These are phyloP conservation scores for Acestrorhynchus altus DNA, from an alignment of 2,797 vertebrate species.

Conservation along the genomic window DNA sequence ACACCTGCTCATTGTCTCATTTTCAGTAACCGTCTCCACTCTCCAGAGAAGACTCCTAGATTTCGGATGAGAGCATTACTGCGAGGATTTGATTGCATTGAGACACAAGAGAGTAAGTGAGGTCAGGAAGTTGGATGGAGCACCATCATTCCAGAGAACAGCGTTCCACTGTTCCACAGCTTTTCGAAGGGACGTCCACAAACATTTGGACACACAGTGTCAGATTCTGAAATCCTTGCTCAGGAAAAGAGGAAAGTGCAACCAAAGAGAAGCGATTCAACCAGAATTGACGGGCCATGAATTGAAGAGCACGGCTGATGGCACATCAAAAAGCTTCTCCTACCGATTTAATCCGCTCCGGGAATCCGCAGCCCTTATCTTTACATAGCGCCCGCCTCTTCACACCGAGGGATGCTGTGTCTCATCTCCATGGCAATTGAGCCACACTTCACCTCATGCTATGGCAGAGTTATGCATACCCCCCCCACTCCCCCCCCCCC, in stretches of 20 bases:
- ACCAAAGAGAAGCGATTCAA: neutral
- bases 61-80: too few relatives aligned
- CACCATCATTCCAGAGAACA: too few relatives aligned
- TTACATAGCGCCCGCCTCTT: conserved; percentile 42
- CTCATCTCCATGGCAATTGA: conserved; percentile 58
- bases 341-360: conserved; percentile 38
- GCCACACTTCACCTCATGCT: conserved; percentile 49
- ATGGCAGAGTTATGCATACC: conserved; percentile 7
- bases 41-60: too few relatives aligned
- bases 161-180: too few relatives aligned
- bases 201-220: too few relatives aligned
- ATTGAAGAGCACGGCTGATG: conserved; percentile 41
- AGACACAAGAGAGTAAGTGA: too few relatives aligned
- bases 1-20: too few relatives aligned
- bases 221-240: neutral
- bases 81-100: too few relatives aligned
- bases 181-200: too few relatives aligned
- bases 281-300: conserved; percentile 22
- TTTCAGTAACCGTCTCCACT: too few relatives aligned
- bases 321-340: conserved; percentile 30
- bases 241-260: neutral
- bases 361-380: conserved; percentile 45
- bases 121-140: too few relatives aligned
- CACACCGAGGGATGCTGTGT: conserved; percentile 30
- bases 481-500: neutral